Percentiles rank a stretch among this genome's conserved stretches.
Evolutionary conservation across 2,888 invertebrate species (phyloP).

Genomic region (Andrena flavipes): DNA sequence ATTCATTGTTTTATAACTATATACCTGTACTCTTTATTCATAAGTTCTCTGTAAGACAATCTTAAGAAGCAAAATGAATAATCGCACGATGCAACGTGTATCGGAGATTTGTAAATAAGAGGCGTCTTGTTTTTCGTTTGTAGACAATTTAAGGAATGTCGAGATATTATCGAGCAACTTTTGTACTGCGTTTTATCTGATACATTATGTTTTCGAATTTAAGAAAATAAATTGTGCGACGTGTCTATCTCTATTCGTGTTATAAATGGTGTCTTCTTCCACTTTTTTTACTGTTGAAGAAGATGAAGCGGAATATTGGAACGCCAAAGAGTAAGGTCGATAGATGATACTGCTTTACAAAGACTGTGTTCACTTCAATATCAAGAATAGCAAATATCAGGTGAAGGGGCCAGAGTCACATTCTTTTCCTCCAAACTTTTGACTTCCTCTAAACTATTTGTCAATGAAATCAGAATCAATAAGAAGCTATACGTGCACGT

Average conservation of each 20-base stretch:
- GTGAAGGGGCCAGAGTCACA: too few relatives aligned
- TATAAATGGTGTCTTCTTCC: too few relatives aligned
- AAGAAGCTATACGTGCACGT: too few relatives aligned
- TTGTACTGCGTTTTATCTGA: constrained; percentile 9
- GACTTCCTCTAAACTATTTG: too few relatives aligned
- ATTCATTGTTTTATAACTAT: background rate
- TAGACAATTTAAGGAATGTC: background rate
- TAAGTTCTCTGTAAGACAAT: background rate
- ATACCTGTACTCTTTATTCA: background rate
- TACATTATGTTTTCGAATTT: constrained; percentile 10
- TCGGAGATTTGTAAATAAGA: constrained; percentile 31
- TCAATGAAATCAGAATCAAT: too few relatives aligned
- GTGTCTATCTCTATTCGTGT: background rate
- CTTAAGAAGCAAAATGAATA: background rate
- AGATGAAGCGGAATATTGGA: too few relatives aligned
- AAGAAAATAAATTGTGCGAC: constrained; percentile 1
- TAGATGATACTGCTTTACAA: too few relatives aligned
- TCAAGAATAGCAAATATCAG: too few relatives aligned
- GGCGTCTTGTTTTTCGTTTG: background rate
- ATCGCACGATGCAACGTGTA: background rate
- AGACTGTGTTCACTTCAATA: too few relatives aligned
- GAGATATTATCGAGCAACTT: background rate
- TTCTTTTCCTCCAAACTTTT: too few relatives aligned
- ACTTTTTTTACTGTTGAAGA: background rate
- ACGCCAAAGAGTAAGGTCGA: too few relatives aligned